These are phyloP conservation scores for Mimas tiliae DNA, from an alignment of 2,888 invertebrate genomes.

Conservation along the genomic window DNA sequence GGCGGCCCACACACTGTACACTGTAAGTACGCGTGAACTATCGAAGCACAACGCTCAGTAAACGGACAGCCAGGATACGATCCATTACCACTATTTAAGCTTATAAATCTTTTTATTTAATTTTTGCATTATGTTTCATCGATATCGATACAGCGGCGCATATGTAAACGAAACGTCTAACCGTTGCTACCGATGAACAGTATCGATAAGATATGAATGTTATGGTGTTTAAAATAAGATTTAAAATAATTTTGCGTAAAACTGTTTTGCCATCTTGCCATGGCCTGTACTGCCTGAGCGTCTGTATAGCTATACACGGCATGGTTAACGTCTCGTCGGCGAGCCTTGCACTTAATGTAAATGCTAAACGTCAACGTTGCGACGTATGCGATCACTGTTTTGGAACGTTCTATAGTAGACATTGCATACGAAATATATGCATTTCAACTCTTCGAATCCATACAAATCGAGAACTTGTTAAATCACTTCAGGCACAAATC, in stretches of 20 bases:
- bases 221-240: background rate
- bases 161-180: background rate
- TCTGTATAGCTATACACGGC: background rate
- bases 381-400: background rate
- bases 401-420: background rate
- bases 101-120: too few relatives aligned
- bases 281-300: background rate
- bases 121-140: too few relatives aligned
- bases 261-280: background rate
- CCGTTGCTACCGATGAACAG: background rate
- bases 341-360: background rate
- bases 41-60: constrained; percentile 39
- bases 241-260: background rate
- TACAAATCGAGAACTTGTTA: background rate
- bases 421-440: background rate
- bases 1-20: constrained; percentile 30
- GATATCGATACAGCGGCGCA: background rate
- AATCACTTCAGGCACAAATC: background rate
- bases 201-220: too few relatives aligned
- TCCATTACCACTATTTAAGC: too few relatives aligned
- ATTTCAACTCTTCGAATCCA: too few relatives aligned
- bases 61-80: background rate
- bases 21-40: constrained; percentile 50
- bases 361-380: background rate
- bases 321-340: constrained; percentile 11